Evolutionary conservation across 2,113 vertebrate species (phyloP).

Genomic region (Setophaga kirtlandii): DNA sequence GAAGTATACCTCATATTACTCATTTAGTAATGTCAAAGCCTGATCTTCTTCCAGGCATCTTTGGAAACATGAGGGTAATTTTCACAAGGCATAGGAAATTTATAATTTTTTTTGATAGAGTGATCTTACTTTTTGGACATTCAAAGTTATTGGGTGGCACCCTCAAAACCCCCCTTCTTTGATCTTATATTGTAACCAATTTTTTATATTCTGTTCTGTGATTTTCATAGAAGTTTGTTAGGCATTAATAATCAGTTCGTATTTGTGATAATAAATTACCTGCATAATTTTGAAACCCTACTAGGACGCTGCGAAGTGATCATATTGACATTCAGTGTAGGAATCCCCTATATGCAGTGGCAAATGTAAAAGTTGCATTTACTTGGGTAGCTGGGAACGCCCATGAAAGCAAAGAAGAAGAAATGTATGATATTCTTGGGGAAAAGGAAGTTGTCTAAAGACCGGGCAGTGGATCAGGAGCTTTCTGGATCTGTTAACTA

Average conservation of each 20-base stretch:
- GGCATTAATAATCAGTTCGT: not conserved
- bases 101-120: not conserved
- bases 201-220: not conserved
- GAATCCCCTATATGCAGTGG: not conserved
- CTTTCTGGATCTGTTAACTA: not conserved
- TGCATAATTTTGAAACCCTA: not conserved
- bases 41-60: not conserved
- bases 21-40: not conserved
- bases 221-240: not conserved
- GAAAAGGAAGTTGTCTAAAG: not conserved
- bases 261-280: not conserved
- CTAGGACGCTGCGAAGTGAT: not conserved
- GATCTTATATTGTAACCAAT: not conserved
- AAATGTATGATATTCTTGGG: not conserved
- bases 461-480: not conserved
- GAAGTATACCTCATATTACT: not conserved
- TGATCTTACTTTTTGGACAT: not conserved
- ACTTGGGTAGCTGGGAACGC: not conserved
- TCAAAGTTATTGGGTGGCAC: not conserved
- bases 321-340: not conserved
- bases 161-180: not conserved
- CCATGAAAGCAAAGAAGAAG: not conserved
- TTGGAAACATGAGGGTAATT: not conserved
- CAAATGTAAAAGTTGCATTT: not conserved
- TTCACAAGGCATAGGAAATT: not conserved